These are phyloP conservation scores for Lathamus discolor DNA, from an alignment of 2,113 vertebrate genomes.

Conservation along the genomic window DNA sequence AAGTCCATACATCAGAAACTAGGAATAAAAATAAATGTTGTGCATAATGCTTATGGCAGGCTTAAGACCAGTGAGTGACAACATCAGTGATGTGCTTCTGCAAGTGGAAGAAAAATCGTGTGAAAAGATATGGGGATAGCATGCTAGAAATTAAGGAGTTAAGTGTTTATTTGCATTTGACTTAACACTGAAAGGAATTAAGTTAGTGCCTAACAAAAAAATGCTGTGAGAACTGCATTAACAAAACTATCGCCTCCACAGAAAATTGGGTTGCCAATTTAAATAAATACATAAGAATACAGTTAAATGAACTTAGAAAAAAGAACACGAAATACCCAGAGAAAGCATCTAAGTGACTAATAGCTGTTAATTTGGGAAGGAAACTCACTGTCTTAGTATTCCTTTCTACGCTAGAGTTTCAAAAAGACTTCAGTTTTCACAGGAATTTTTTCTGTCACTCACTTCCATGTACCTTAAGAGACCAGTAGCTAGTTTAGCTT, in stretches of 20 bases:
- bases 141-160: neutral
- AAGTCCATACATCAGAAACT: neutral
- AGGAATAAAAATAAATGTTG: neutral
- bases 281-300: neutral
- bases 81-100: neutral
- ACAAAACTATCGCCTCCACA: neutral
- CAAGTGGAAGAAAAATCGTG: neutral
- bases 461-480: neutral
- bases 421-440: neutral
- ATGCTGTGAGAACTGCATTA: neutral
- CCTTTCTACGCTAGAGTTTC: neutral
- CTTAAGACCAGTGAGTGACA: neutral
- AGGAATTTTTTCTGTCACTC: neutral
- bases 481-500: neutral
- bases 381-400: neutral
- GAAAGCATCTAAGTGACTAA: neutral
- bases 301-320: neutral
- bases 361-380: neutral
- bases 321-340: neutral
- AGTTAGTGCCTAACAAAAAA: neutral
- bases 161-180: neutral
- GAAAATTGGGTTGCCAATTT: neutral
- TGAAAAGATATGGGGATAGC: neutral
- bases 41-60: neutral
- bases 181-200: neutral